phyloP scores from a whole-genome alignment of 2,113 vertebrate species.

The Andinoacara biseriatus region DNA sequence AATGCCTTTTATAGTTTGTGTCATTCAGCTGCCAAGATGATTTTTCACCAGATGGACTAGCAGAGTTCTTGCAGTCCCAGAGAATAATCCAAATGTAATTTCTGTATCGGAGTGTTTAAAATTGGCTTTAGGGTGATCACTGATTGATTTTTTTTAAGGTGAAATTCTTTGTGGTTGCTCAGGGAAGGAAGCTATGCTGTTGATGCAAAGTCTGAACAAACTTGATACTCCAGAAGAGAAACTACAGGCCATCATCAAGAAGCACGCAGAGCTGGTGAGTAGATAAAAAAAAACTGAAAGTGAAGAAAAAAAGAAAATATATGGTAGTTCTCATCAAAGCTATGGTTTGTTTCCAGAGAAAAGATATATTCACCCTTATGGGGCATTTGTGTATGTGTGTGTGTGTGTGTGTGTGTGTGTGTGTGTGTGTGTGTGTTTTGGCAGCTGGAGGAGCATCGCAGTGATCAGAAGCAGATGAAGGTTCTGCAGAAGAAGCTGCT shows the following conservation, averaged over 20 bases:
- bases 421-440: background rate
- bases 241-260: conserved; percentile 93
- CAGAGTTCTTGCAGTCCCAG: background rate
- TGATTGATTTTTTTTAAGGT: background rate
- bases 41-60: background rate
- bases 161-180: conserved; percentile 31
- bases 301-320: background rate
- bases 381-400: background rate
- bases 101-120: background rate
- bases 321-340: background rate
- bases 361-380: background rate
- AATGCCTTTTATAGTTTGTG: conserved; percentile 24
- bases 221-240: conserved; percentile 89
- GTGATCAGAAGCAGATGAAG: conserved; percentile 93
- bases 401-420: background rate
- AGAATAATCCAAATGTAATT: background rate
- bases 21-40: background rate
- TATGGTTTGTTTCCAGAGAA: background rate
- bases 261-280: conserved; percentile 96
- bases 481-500: conserved; percentile 90
- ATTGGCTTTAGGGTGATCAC: background rate
- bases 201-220: conserved; percentile 95
- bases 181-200: conserved; percentile 94
- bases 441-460: conserved; percentile 93
- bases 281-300: conserved; percentile 3